Percentiles rank a stretch among this genome's conserved stretches.
phyloP scores from a whole-genome alignment of 2,113 vertebrate species.

The zebrafish (Danio rerio) region GRCz12tu NC_133188.1:39141001-39141500 shows the following conservation, averaged over 20 bases:
- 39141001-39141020: background rate
- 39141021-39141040: background rate
- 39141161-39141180: background rate
- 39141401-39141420: conserved; percentile 30
- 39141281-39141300: conserved; percentile 18
- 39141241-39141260: conserved; percentile 7
- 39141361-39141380: too few species aligned
- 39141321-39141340: background rate
- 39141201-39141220: conserved; percentile 21
- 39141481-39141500: conserved; percentile 18
- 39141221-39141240: background rate
- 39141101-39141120: conserved; percentile 56
- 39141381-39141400: too few species aligned
- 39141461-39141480: background rate
- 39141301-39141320: background rate
- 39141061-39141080: conserved; percentile 27
- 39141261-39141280: background rate
- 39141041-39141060: background rate
- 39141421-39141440: background rate
- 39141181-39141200: background rate
- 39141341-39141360: background rate
- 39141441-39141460: conserved; percentile 24
- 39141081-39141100: conserved; percentile 47
- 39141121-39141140: conserved; percentile 34
- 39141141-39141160: background rate